phyloP scores from a whole-genome alignment of 2,113 vertebrate genomes.

The Petaurus breviceps region DNA sequence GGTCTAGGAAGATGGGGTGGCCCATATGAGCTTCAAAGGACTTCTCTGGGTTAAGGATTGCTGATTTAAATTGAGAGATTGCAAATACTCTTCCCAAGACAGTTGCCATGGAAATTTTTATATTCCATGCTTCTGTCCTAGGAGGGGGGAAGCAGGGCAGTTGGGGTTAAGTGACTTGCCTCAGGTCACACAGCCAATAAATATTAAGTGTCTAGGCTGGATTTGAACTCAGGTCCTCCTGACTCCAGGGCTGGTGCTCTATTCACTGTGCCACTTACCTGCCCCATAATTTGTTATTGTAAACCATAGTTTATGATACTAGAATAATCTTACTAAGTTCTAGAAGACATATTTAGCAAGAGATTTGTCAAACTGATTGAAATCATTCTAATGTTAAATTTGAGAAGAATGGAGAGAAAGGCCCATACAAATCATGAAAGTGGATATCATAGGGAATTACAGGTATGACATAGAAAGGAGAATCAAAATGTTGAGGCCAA shows the following conservation, averaged over 20 bases:
- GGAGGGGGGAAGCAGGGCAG: background rate
- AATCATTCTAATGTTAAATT: background rate
- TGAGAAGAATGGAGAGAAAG: background rate
- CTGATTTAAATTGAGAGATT: background rate
- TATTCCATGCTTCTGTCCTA: slow-evolving; percentile 17
- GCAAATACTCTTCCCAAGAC: background rate
- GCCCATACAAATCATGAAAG: background rate
- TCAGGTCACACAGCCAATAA: no score
- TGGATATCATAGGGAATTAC: background rate
- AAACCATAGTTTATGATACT: background rate
- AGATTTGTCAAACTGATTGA: background rate
- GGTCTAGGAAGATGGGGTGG: background rate
- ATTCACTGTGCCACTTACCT: no score
- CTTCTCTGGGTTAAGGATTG: background rate
- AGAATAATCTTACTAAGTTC: background rate
- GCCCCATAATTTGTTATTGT: background rate
- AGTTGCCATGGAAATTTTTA: slow-evolving; percentile 7
- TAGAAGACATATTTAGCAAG: background rate
- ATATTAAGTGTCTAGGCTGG: no score
- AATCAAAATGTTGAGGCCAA: background rate
- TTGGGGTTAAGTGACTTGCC: no score
- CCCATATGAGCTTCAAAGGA: background rate
- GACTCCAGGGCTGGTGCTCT: no score
- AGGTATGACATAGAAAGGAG: background rate
- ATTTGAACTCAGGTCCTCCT: no score